Evolutionary conservation across 2,888 invertebrate genomes (phyloP).

Genomic region (Sacculina carcini): DNA sequence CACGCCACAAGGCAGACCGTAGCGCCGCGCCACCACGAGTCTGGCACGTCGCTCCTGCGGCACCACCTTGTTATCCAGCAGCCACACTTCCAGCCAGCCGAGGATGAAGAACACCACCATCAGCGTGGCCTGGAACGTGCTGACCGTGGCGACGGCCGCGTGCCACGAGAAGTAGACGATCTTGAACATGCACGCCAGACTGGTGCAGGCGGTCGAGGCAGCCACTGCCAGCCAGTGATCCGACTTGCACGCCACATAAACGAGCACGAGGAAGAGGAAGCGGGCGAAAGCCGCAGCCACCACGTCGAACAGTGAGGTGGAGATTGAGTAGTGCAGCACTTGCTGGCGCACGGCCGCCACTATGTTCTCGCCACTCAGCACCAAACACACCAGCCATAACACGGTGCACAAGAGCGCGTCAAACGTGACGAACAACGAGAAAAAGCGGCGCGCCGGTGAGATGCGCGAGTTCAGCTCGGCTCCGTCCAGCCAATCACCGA

Average conservation of each 20-base stretch:
- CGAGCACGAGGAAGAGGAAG: not conserved
- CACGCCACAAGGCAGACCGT: no score
- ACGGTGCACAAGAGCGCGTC: not conserved
- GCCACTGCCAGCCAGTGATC: not conserved
- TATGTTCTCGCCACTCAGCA: not conserved
- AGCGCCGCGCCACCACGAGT: not conserved
- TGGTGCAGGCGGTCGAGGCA: not conserved
- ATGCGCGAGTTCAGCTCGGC: not conserved
- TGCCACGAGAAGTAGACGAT: not conserved
- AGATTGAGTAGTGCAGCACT: not conserved
- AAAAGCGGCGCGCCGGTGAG: not conserved
- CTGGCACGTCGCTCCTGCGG: constrained; percentile 2
- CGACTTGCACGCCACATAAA: not conserved
- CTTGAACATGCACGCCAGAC: not conserved
- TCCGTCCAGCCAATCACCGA: not conserved
- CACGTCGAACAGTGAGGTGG: not conserved
- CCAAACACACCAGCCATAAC: not conserved
- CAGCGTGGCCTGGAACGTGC: constrained; percentile 1
- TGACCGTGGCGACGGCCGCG: not conserved
- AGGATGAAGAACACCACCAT: constrained; percentile 3
- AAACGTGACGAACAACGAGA: not conserved
- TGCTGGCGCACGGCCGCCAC: not conserved
- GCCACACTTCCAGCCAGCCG: constrained; percentile 5
- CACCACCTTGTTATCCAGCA: constrained; percentile 2
- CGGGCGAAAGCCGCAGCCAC: not conserved